Evolutionary conservation across 2,113 vertebrate genomes (phyloP), one percentile per base, ranked within the genome.

Genomic region (Crotophaga sulcirostris): DNA sequence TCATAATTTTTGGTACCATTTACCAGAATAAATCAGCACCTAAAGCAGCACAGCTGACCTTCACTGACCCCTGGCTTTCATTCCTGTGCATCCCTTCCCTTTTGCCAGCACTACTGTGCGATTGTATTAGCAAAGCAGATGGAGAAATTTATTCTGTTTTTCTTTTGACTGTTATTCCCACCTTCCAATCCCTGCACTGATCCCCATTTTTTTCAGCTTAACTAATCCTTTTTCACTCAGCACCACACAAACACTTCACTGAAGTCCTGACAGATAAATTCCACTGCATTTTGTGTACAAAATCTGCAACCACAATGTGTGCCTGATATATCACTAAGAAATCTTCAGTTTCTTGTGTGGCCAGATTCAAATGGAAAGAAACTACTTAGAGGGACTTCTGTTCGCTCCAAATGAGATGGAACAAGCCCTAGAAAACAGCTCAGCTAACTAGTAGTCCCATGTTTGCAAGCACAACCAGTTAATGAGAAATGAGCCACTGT

Each of bases 381-480:
- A 11, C 19, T 40, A 56, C 34, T 82, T 84, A 8, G 60, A 59
- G 38, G 26, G 60, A 75, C 29, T 87, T 89, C 56, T 60, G 8
- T 42, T 90, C 55, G 59, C 19, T 58, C 1, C 2, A 25, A 34
- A 14, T 24, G 38, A 81, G 59, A 74, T 20, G 16, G 75, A 93
- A 67, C 9, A 74, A 86, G 47, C 31, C 38, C n/a, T 44, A 34
- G 20, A 59, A 58, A 67, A 78, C 20, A 59, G 52, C 25, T 84
- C 44, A 56, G 33, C 44, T 59, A 74, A 47, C 40, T 2, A 1
- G 1, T 56, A 33, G 42, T 38, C n/a, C 14, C 0, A 0, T 34
- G 31, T 16, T 80, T 38, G 33, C 0, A 5, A 84, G 55, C 34
- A 75, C 0, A 0, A 62, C 8, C 2, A 0, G 33, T 23, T 70